Base-by-base conservation (phyloP, 1,140 invertebrate genomes). In the Pollicipes pollicipes region DNA sequence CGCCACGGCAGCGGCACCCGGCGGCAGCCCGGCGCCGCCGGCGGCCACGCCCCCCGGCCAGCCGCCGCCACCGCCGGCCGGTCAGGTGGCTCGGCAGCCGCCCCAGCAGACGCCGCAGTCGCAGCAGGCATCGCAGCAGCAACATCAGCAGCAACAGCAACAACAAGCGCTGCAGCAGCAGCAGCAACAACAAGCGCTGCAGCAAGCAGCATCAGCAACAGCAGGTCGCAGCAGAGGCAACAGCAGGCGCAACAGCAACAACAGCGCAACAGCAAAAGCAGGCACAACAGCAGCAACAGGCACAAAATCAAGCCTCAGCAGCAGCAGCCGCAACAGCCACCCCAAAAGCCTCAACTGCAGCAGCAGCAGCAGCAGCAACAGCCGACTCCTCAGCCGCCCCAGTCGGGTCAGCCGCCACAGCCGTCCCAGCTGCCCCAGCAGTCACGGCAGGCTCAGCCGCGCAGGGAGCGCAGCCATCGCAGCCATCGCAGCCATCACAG, bases 141-240 rank as follows among this genome's bases (percentile, higher is more conserved):
- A 70, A 8, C 70, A 66, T 24, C 70, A 70, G n/a, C 32, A 67
- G 70, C 70, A 70, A 16, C 32, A 67, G 70, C 68, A 70, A 24
- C 71, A 68, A 72, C 76, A 73, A 35, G 74, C 73, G 37, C 72
- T 70, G 67, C 73, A 73, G 71, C 70, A 73, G 30, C 69, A 71
- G 35, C 72, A 69, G 76, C 79, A 69, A 63, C 72, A 67, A 76
- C 76, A 69, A 30, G 66, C 8, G 68, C 72, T 73, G 73, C 75
- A 71, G 30, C 73, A 68, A 6, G n/a, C 37, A 30, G 28, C 73
- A 74, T 66, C 73, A 76, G 68, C 70, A 71, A 27, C 68, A 70
- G 66, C 72, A 69, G 63, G 75, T n/a, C 70, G 69, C 73, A 66
- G n/a, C 74, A 35, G 28, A 72, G 71, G 17, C 72, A 73, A 35